These are phyloP conservation scores for Exocentrus adspersus DNA, from an alignment of 2,888 invertebrate species.

Conservation along the genomic window DNA sequence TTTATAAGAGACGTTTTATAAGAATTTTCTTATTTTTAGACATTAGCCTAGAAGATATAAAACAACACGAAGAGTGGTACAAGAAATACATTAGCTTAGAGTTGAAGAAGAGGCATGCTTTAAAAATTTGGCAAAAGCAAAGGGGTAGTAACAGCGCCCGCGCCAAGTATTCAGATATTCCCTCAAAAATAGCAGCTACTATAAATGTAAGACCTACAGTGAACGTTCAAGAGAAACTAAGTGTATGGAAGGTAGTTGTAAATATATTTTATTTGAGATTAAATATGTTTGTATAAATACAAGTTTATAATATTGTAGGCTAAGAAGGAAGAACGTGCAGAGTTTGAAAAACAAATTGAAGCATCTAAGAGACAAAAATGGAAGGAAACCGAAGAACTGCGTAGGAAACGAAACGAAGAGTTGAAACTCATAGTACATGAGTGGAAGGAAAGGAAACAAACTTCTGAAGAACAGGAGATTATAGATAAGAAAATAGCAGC, in stretches of 20 bases:
- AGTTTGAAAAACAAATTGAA: constrained; percentile 46
- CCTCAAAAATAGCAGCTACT: constrained; percentile 26
- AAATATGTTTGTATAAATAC: not conserved
- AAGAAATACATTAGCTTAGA: constrained; percentile 62
- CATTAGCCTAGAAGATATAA: constrained; percentile 59
- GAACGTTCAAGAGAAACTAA: constrained; percentile 43
- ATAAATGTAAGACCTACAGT: constrained; percentile 13
- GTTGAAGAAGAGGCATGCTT: constrained; percentile 60
- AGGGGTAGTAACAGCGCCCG: constrained; percentile 43
- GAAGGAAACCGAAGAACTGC: constrained; percentile 46
- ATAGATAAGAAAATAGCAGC: constrained; percentile 42
- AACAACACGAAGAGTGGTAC: constrained; percentile 66
- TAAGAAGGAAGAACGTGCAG: constrained; percentile 57
- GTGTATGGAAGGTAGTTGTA: constrained; percentile 55
- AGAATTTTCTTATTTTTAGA: too few relatives aligned
- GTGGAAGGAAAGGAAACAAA: constrained; percentile 48
- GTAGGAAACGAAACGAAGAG: constrained; percentile 48
- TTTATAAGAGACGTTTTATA: too few relatives aligned
- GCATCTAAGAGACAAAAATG: constrained; percentile 35
- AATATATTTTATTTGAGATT: constrained; percentile 13
- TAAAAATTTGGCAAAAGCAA: constrained; percentile 62
- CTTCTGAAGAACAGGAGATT: constrained; percentile 42
- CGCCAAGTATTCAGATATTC: constrained; percentile 6
- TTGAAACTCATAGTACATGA: constrained; percentile 47
- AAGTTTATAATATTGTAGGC: constrained; percentile 28